These are phyloP conservation scores for Dicrostonyx torquatus DNA, from an alignment of 2,797 vertebrate genomes.

Conservation along the genomic window DNA sequence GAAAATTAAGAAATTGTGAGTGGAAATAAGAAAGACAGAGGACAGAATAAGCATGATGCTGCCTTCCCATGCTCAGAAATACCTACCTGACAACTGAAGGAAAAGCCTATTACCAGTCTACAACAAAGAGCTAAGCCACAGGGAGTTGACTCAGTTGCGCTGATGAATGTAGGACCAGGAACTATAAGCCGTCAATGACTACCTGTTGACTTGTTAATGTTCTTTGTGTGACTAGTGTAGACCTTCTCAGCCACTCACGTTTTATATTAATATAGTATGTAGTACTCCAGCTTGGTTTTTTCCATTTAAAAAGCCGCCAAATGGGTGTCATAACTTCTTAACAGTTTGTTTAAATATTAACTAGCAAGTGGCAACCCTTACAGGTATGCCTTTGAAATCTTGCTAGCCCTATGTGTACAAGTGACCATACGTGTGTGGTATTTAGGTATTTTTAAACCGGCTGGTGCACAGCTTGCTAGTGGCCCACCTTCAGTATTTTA, in stretches of 20 bases:
- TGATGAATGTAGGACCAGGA: not conserved
- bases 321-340: slow-evolving; percentile 62
- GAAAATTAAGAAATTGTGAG: not conserved
- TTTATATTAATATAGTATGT: slow-evolving; percentile 37
- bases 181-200: not conserved
- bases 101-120: not conserved
- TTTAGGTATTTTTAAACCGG: not conserved
- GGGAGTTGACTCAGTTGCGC: not conserved
- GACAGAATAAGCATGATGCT: not conserved
- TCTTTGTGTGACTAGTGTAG: not conserved
- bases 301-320: slow-evolving; percentile 39
- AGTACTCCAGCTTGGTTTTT: slow-evolving; percentile 19
- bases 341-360: slow-evolving; percentile 70
- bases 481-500: not conserved
- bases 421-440: not conserved
- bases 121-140: not conserved
- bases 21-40: not conserved
- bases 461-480: not conserved
- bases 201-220: not conserved
- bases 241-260: not conserved
- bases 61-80: not conserved
- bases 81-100: not conserved
- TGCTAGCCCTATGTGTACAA: slow-evolving; percentile 35
- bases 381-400: slow-evolving; percentile 61
- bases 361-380: slow-evolving; percentile 39